Conservation (phyloP, 1,140 invertebrate genomes). For the Ceratosolen fusciceps region DNA sequence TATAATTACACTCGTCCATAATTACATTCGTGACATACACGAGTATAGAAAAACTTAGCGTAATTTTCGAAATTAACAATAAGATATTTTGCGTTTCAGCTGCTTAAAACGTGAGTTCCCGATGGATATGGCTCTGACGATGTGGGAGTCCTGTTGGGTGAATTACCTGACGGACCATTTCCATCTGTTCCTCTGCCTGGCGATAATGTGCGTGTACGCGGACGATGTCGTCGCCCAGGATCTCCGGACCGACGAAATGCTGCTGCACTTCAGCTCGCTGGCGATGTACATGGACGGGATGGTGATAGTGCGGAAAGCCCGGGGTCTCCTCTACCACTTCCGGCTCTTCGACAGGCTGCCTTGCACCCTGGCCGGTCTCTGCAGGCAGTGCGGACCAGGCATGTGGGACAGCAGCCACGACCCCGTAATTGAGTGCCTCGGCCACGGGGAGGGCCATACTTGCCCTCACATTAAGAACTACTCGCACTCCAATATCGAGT, state of each 20-base stretch:
- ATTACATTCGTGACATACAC: too few species aligned
- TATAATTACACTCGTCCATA: too few species aligned
- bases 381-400: constrained; percentile 88
- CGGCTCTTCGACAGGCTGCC: constrained; percentile 87
- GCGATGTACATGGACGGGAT: constrained; percentile 97
- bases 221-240: constrained; percentile 93
- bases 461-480: constrained; percentile 68
- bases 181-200: constrained; percentile 91
- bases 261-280: constrained; percentile 93
- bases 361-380: constrained; percentile 89
- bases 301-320: constrained; percentile 90
- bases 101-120: constrained; percentile 93
- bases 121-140: constrained; percentile 85
- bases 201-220: constrained; percentile 92
- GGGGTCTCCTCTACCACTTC: constrained; percentile 92
- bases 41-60: too few species aligned
- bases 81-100: constrained; percentile 66
- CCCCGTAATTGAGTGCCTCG: constrained; percentile 81
- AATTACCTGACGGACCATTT: constrained; percentile 95
- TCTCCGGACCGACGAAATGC: constrained; percentile 91
- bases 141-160: constrained; percentile 97
- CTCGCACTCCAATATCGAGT: constrained; percentile 22
- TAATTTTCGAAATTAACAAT: too few species aligned
- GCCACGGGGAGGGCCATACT: constrained; percentile 62
- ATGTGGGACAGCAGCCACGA: constrained; percentile 94